Evolutionary conservation across 2,888 invertebrate species (phyloP).

Genomic region (Aelia acuminata): DNA sequence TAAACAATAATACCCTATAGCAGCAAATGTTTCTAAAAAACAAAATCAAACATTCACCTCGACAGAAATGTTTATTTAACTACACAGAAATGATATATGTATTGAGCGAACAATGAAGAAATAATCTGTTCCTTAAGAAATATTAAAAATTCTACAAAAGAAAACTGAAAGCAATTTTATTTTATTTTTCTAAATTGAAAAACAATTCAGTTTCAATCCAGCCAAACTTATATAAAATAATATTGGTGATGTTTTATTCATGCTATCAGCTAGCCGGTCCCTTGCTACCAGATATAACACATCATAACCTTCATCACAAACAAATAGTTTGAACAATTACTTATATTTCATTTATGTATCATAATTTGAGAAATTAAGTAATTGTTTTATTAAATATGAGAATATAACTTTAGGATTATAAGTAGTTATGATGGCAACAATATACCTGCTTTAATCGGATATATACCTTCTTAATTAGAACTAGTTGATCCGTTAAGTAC

Average conservation of each 20-base stretch:
- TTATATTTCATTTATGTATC: neutral
- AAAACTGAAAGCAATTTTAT: too few species aligned
- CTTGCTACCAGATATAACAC: neutral
- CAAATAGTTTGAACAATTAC: neutral
- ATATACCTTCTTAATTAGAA: too few species aligned
- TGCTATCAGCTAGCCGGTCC: neutral
- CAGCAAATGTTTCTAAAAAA: neutral
- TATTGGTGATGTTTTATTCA: neutral
- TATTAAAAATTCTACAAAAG: too few species aligned
- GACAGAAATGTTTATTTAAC: neutral
- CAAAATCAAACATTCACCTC: neutral
- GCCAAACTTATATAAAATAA: neutral
- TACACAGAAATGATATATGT: neutral
- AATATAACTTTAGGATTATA: too few species aligned
- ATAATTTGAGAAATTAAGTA: neutral
- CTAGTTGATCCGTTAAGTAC: too few species aligned
- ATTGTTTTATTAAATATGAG: neutral
- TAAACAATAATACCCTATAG: neutral
- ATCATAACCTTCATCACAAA: neutral
- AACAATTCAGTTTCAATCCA: neutral
- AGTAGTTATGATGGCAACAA: too few species aligned
- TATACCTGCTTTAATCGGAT: too few species aligned
- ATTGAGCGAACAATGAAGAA: neutral
- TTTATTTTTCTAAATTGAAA: neutral
- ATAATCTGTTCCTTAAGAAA: too few species aligned